These are phyloP conservation scores for Mus musculus DNA, from an alignment of 2,113 vertebrate species.

Conservation along the genomic window GRCm39 chr10:36558501-36559000, in stretches of 20 bases:
- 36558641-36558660: background rate
- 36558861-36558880: background rate
- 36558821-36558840: background rate
- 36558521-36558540: conserved; percentile 18
- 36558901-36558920: background rate
- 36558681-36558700: background rate
- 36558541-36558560: background rate
- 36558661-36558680: background rate
- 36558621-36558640: background rate
- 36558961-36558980: background rate
- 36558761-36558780: background rate
- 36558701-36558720: background rate
- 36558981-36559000: background rate
- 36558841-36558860: background rate
- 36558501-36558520: background rate
- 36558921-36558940: background rate
- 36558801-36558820: background rate
- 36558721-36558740: background rate
- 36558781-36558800: background rate
- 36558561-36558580: background rate
- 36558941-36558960: background rate
- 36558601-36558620: background rate
- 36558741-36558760: background rate
- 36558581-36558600: background rate
- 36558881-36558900: background rate